Evolutionary conservation across 2,797 vertebrate species (phyloP), one percentile per base, ranked within the genome.

Genomic region (Scleropages formosus): DNA sequence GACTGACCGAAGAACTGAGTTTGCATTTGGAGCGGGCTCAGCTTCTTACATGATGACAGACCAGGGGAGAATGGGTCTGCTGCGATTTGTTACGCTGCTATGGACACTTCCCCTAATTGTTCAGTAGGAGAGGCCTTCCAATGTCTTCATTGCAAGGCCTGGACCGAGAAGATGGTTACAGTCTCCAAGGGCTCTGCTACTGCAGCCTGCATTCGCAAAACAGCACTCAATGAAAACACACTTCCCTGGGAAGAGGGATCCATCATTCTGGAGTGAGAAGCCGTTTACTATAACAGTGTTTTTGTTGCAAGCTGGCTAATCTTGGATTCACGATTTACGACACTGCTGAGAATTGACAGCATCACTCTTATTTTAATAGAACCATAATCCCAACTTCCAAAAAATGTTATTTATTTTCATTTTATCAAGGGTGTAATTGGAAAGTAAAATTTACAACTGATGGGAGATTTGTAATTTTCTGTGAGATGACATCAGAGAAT

Each of bases 301-400:
- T 39, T 78, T 77, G 68, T 61, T 47, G 69, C 73, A 31, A 79
- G 80, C 78, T 72, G 73, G 46, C 53, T 81, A 74, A 76, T 75
- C 8, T 49, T 73, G 22, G 47, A 75, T 39, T 11, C 64, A 22
- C 51, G 60, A 53, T 70, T 59, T 69, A 69, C 76, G 39, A 63
- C 76, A 69, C n/a, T 66, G 27, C 74, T 75, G 0, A 53, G 18
- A 73, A 79, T 82, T 78, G 75, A 76, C 66, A 77, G 56, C 6
- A 26, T 66, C 64, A 68, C 72, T 24, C 31, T 24, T 53, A n/a
- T 74, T 74, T 15, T 3, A 26, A 69, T 16, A 51, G 18, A 39
- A 20, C 47, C 61, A 72, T 44, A 73, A 73, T 11, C 18, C 20
- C n/a, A 51, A 27, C 18, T 39, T 74, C 53, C 1, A n/a, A 27